phyloP scores from a whole-genome alignment of 2,113 vertebrate genomes.

The Calonectris borealis region DNA sequence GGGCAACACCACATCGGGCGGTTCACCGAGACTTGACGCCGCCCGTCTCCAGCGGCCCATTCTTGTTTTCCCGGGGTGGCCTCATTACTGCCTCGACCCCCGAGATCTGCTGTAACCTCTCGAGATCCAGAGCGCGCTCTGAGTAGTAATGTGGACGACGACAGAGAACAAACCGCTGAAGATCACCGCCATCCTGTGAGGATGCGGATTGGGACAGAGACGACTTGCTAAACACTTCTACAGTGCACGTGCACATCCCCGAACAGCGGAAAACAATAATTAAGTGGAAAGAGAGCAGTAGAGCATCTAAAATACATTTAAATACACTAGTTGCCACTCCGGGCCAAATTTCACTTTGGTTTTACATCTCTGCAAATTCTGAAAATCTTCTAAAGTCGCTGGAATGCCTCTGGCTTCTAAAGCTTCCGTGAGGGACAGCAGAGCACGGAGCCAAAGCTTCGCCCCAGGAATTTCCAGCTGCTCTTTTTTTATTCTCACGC shows the following conservation, averaged over 20 bases:
- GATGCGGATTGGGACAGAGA: not conserved
- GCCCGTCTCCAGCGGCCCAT: not conserved
- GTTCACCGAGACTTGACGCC: not conserved
- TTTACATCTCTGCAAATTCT: not conserved
- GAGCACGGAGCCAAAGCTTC: not conserved
- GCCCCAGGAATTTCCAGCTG: not conserved
- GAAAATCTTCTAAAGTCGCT: not conserved
- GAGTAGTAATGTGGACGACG: not conserved
- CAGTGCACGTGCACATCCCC: not conserved
- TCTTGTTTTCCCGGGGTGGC: not conserved
- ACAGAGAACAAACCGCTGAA: not conserved
- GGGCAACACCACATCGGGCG: not conserved
- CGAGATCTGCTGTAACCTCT: not conserved
- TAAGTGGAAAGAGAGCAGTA: not conserved
- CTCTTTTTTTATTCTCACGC: not conserved
- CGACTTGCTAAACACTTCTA: not conserved
- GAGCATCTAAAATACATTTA: not conserved
- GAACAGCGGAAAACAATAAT: not conserved
- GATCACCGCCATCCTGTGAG: not conserved
- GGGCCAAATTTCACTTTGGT: not conserved
- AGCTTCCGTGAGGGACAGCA: not conserved
- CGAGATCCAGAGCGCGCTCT: accelerated
- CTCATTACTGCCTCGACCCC: not conserved
- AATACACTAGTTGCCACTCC: not conserved
- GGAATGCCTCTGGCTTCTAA: not conserved